Percentiles rank a stretch among this genome's conserved stretches.
These are phyloP conservation scores for Sorex maritimensis DNA, from an alignment of 2,797 vertebrate species.

Conservation along the genomic window DNA sequence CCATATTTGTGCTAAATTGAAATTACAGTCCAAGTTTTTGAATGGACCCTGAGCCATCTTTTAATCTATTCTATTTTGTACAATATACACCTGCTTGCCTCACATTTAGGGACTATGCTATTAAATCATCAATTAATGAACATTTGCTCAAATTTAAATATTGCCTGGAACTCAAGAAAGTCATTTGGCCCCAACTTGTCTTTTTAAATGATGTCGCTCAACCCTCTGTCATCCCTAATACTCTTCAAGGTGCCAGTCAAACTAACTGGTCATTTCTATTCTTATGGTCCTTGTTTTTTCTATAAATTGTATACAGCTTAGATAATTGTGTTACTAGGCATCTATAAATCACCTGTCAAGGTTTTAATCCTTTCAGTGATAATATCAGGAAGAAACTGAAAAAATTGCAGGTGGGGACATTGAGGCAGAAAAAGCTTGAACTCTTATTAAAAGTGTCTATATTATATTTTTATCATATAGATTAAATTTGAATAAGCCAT, in stretches of 20 bases:
- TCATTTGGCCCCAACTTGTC: conserved; percentile 59
- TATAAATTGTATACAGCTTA: neutral
- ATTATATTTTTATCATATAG: neutral
- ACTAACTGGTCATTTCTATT: conserved; percentile 26
- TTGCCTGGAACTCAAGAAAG: conserved; percentile 63
- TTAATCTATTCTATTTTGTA: conserved; percentile 62
- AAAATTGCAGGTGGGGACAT: neutral
- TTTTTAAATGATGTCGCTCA: neutral
- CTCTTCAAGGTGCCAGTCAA: conserved; percentile 29
- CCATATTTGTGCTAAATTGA: conserved; percentile 68
- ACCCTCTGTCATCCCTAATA: neutral
- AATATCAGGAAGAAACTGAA: neutral
- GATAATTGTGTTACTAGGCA: neutral
- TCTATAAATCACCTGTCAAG: conserved; percentile 13
- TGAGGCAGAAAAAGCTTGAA: neutral
- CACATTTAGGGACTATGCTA: conserved; percentile 31
- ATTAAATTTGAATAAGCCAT: neutral
- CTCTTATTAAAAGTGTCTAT: neutral
- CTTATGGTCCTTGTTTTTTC: neutral
- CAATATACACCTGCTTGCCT: conserved; percentile 54
- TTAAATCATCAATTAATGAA: conserved; percentile 75
- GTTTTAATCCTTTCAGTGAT: neutral
- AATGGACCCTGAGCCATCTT: conserved; percentile 40
- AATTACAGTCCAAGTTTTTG: conserved; percentile 68
- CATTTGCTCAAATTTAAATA: conserved; percentile 67